Evolutionary conservation across 35 echinoderm and acorn worm genomes (phyloP).

Genomic region (Chiridota heheva): DNA sequence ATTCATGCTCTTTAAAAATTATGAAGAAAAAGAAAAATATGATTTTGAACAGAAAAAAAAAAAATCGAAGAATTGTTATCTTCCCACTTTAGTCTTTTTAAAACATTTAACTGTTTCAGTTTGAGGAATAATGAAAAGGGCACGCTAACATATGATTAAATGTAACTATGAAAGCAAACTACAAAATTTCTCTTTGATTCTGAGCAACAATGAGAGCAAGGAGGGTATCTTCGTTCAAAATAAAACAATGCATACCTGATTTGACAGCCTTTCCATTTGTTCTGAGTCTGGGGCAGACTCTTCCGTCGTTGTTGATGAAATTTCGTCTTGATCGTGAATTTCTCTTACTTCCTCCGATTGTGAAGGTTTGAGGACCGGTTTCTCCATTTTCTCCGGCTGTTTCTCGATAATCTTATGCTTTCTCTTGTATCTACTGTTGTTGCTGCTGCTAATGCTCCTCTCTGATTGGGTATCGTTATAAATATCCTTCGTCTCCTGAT

Average conservation of each 20-base stretch:
- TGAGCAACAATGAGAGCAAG: too few species aligned
- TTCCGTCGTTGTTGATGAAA: slow-evolving; percentile 91
- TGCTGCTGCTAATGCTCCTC: slow-evolving; percentile 34
- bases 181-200: too few species aligned
- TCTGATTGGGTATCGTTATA: slow-evolving; percentile 33
- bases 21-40: neutral
- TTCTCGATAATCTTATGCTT: slow-evolving; percentile 11
- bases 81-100: too few species aligned
- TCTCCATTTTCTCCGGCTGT: slow-evolving; percentile 48
- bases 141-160: too few species aligned
- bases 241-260: slow-evolving; percentile 60
- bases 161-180: too few species aligned
- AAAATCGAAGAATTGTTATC: too few species aligned
- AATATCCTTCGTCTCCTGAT: slow-evolving; percentile 19
- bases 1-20: slow-evolving; percentile 4
- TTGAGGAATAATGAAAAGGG: too few species aligned
- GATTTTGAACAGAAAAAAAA: too few species aligned
- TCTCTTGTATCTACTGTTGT: slow-evolving; percentile 29
- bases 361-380: slow-evolving; percentile 44
- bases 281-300: slow-evolving; percentile 87
- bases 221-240: neutral
- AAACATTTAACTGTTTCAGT: too few species aligned
- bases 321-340: slow-evolving; percentile 62
- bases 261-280: slow-evolving; percentile 73
- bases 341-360: slow-evolving; percentile 20